Base-by-base conservation (phyloP, 2,797 vertebrate genomes). In the Schizothorax lantsangensis region DNA sequence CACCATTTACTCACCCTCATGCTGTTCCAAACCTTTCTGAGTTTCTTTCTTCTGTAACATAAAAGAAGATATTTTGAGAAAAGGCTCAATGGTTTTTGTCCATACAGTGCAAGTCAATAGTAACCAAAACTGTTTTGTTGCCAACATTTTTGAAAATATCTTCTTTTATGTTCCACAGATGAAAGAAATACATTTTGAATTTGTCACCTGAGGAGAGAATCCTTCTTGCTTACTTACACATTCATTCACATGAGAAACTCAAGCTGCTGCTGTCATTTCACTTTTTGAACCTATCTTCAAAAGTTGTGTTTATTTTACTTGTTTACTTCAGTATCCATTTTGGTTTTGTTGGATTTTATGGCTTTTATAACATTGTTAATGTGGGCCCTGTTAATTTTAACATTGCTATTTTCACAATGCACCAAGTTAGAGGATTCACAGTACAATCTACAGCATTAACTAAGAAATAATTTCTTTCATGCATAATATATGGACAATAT, bases 51-150 rank as follows among this genome's bases (percentile, higher is more conserved):
- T 45, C 7, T 3, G 21, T 7, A 79, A 40, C 33, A 79, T 26
- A 40, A 62, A 43, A 79, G 1, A 62, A 17, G 8, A 43, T 6
- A n/a, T 26, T 62, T 38, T 6, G 14, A 26, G 2, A 79, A 79
- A 79, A 30, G 8, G 5, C 54, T 79, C 69, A 43, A 1, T 59
- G 49, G 17, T 79, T 79, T 40, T 43, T 59, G 77, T 26, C 6
- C 2, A 40, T 26, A 26, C 36, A 79, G 14, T 59, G 54, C 11
- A 57, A 79, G 52, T 15, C 36, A 64, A 45, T 43, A 40, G 57
- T 45, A 64, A 80, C 23, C 23, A 30, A 79, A 79, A 79, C 40
- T 11, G 19, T 57, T 78, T 78, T 79, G 8, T 64, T 45, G 14
- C 36, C 38, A 79, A 62, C 5, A 26, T 79, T 64, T 8, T 79